Base-by-base conservation (phyloP, 92 coral and sea anemone species). In the Paramuricea clavata region DNA sequence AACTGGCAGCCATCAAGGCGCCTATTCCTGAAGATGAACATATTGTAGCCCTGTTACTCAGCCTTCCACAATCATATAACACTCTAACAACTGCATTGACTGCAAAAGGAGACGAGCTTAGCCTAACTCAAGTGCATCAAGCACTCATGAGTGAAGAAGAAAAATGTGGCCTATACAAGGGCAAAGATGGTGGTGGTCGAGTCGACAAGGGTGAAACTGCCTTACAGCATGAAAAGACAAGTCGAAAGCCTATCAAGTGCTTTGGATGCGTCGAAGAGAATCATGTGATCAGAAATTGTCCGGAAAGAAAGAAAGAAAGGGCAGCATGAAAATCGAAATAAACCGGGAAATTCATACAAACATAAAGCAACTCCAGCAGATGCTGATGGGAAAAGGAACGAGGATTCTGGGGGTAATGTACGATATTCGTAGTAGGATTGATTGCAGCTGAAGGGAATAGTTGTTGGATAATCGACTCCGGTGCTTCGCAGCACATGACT, bases 401-500 rank as follows among this genome's bases (percentile, higher is more conserved):
- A 82, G 64, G 91, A 88, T 61, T 76, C 69, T 59, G 71, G n/a
- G 59, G 87, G 87, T 49, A 74, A 76, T 47, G 83, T 87, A n/a
- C n/a, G n/a, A n/a, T n/a, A 41, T 86, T 87, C 31, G 74, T 76
- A 56, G 76, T 65, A 49, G 88, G 75, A 23, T 64, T 57, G 31
- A 49, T 59, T 59, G 71, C 78, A 43, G 0, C 78, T 52, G 32
- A 33, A 19, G 75, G 49, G 21, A 44, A 19, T 8, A 34, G 25
- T 69, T 28, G 30, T 43, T 86, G 88, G 86, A 26, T 86, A 35
- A 86, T 86, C 30, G 90, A 81, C 82, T 86, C 88, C 47, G 93
- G 91, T 35, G 89, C 91, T 23, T 76, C 86, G 49, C 88, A 88
- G 70, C 93, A 87, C 57, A 91, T 91, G 91, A 76, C 83, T 41